Evolutionary conservation across 1,140 invertebrate species (phyloP), one percentile per base, ranked within the genome.

Genomic region (Zaprionus ghesquierei): DNA sequence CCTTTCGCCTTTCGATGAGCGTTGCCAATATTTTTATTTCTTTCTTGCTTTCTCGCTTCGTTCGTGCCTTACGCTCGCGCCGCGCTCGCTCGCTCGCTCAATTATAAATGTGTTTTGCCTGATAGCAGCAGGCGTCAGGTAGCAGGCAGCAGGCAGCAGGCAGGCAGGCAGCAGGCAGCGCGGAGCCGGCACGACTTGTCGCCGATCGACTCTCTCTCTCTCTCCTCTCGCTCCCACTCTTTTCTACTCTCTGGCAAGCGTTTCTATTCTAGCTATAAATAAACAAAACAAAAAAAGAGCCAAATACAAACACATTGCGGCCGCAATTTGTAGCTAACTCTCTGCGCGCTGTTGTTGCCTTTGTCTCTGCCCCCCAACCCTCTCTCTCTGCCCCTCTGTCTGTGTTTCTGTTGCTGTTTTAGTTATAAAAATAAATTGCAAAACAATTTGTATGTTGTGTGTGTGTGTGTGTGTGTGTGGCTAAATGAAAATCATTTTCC

Each of bases 361-460:
- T 23, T 59, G 56, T 44, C n/a, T 46, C 25, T 60, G 56, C 1
- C 38, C 25, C 22, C n/a, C n/a, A n/a, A n/a, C n/a, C n/a, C n/a
- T n/a, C n/a, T n/a, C n/a, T n/a, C n/a, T n/a, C n/a, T n/a, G n/a
- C n/a, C n/a, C n/a, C 38, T 35, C 12, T 51, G 29, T 18, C 29
- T 35, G 25, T 38, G 27, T 69, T 71, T 75, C 56, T 75, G 46
- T 66, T 51, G 29, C 53, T 65, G 61, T 69, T 76, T 66, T 81
- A 59, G 75, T 76, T 81, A 87, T 89, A 87, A 87, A 87, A 87
- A 87, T 87, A 87, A 87, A 87, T 89, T 69, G 69, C 82, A 79
- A 81, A 87, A 73, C 79, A 74, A 89, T 87, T 87, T 87, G 82
- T 87, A 64, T 75, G 63, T 54, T 75, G n/a, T 75, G 31, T 8